Evolutionary conservation across 2,113 vertebrate species (phyloP).

Genomic region (Cynoglossus semilaevis): DNA sequence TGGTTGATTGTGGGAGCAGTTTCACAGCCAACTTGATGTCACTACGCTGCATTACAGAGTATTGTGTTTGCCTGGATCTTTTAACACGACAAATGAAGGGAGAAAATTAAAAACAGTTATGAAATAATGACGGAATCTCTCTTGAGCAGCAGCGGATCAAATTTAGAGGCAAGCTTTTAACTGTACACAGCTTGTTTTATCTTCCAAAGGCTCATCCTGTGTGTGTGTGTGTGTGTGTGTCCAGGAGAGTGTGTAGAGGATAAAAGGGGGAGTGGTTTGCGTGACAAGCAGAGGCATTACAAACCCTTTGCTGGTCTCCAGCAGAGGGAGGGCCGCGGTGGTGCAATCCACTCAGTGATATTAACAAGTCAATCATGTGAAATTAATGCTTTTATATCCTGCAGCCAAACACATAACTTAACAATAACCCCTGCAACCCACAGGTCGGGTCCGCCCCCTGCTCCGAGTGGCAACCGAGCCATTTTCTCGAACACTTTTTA

Average conservation of each 20-base stretch:
- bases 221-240: slow-evolving; percentile 26
- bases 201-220: slow-evolving; percentile 24
- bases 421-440: slow-evolving; percentile 7
- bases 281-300: slow-evolving; percentile 41
- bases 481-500: slow-evolving; percentile 31
- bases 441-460: neutral
- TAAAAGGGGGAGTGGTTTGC: slow-evolving; percentile 28
- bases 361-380: slow-evolving; percentile 73
- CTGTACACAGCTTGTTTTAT: slow-evolving; percentile 39
- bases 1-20: slow-evolving; percentile 11
- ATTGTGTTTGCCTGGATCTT: neutral
- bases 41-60: slow-evolving; percentile 6
- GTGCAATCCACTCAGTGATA: slow-evolving; percentile 58
- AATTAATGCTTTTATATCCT: slow-evolving; percentile 63
- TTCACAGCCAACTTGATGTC: slow-evolving; percentile 19
- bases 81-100: neutral
- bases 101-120: neutral
- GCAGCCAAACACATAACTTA: slow-evolving; percentile 47
- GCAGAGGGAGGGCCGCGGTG: slow-evolving; percentile 23
- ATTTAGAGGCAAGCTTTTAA: slow-evolving; percentile 34
- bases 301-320: slow-evolving; percentile 45
- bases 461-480: slow-evolving; percentile 11
- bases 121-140: slow-evolving; percentile 4
- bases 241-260: neutral
- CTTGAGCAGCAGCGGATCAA: slow-evolving; percentile 25